phyloP scores from a whole-genome alignment of 2,888 invertebrate species.

The Myopa tessellatipennis region DNA sequence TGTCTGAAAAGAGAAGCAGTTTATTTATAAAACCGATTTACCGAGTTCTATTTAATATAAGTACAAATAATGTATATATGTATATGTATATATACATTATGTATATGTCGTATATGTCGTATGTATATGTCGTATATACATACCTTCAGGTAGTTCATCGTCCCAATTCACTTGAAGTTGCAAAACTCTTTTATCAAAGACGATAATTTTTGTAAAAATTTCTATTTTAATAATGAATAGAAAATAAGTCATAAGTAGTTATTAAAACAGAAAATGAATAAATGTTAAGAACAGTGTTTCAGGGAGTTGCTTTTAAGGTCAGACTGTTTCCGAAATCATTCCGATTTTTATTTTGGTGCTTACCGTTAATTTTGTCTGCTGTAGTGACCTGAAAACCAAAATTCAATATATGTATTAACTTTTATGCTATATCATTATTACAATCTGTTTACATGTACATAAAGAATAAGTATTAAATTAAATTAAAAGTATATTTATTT shows the following conservation, averaged over 20 bases:
- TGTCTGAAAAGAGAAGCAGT: constrained; percentile 51
- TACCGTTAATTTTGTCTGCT: constrained; percentile 7
- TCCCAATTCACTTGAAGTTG: constrained; percentile 61
- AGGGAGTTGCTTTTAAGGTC: too few relatives aligned
- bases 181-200: constrained; percentile 46
- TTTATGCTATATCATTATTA: too few relatives aligned
- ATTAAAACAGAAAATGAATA: background rate
- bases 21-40: background rate
- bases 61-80: background rate
- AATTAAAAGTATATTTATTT: background rate
- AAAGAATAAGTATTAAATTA: too few relatives aligned
- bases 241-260: background rate
- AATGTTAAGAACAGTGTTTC: too few relatives aligned
- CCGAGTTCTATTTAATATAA: background rate
- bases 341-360: background rate
- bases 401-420: background rate
- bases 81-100: background rate
- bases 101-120: background rate
- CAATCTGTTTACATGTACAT: too few relatives aligned
- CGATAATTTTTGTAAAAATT: constrained; percentile 7
- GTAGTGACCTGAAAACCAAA: background rate
- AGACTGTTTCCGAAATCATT: background rate
- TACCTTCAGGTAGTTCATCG: constrained; percentile 60
- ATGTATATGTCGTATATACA: too few relatives aligned
- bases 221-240: constrained; percentile 1